A percentile compares a stretch with the other conserved stretches of the same genome.
These are phyloP conservation scores for Antedon bifida DNA, from an alignment of 35 echinoderm and acorn worm genomes.

Conservation along the genomic window DNA sequence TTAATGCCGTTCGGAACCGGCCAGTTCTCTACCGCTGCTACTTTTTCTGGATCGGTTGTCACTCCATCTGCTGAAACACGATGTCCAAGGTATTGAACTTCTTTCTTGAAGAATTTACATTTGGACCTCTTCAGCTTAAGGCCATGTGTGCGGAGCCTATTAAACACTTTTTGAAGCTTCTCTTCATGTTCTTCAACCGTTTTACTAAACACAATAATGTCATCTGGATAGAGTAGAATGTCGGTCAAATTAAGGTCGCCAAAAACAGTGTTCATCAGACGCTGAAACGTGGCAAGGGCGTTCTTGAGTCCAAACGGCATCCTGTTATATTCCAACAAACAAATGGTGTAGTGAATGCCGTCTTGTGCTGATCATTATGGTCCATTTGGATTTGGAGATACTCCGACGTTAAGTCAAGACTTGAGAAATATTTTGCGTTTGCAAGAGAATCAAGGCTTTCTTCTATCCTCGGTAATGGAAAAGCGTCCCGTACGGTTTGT, in stretches of 20 bases:
- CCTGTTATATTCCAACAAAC: constrained; percentile 51
- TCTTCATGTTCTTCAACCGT: constrained; percentile 21
- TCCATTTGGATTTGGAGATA: constrained; percentile 49
- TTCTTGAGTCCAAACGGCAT: constrained; percentile 55
- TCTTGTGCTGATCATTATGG: constrained; percentile 32
- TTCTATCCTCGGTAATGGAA: background rate
- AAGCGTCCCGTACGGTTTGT: background rate
- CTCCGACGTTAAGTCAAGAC: constrained; percentile 17
- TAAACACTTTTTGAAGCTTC: constrained; percentile 23
- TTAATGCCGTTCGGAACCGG: constrained; percentile 6
- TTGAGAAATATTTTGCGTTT: constrained; percentile 9
- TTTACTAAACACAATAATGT: constrained; percentile 40
- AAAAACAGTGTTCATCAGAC: constrained; percentile 48
- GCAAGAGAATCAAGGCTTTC: constrained; percentile 3
- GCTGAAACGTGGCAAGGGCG: constrained; percentile 55
- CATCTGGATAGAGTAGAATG: constrained; percentile 41
- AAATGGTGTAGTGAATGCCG: constrained; percentile 53
- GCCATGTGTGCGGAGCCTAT: constrained; percentile 23
- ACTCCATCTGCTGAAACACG: constrained; percentile 34
- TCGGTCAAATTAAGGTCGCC: constrained; percentile 36
- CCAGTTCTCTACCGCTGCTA: constrained; percentile 27
- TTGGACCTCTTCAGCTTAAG: constrained; percentile 48
- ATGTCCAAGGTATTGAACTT: constrained; percentile 40
- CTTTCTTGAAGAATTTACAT: constrained; percentile 41
- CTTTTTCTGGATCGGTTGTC: constrained; percentile 42